Evolutionary conservation across 2,797 vertebrate species (phyloP).

Genomic region (Rhinatrema bivittatum): DNA sequence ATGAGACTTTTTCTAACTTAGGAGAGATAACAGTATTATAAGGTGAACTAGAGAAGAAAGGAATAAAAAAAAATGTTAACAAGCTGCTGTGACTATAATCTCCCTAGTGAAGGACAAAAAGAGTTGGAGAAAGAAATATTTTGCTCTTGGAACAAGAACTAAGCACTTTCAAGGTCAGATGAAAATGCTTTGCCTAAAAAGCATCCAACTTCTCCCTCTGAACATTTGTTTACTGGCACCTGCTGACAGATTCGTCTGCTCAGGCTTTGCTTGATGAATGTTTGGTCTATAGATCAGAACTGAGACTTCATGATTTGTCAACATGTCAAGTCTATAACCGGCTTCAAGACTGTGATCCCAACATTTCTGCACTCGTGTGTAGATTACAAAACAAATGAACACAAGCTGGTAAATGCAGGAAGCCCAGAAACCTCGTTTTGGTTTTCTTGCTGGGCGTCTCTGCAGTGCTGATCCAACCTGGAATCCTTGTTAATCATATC

Average conservation of each 20-base stretch:
- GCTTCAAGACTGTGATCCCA: not conserved
- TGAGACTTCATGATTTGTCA: slow-evolving; percentile 22
- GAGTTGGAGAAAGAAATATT: slow-evolving; percentile 24
- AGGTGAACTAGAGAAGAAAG: not conserved
- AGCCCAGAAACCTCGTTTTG: too few species aligned
- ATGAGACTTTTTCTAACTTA: slow-evolving; percentile 50
- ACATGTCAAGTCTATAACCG: not conserved
- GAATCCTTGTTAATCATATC: too few species aligned
- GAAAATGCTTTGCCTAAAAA: slow-evolving; percentile 20
- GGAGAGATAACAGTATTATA: slow-evolving; percentile 40
- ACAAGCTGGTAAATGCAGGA: too few species aligned
- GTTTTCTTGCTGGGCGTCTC: too few species aligned
- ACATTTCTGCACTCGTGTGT: slow-evolving; percentile 6
- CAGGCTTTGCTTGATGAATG: slow-evolving; percentile 20
- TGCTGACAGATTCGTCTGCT: slow-evolving; percentile 14
- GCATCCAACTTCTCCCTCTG: slow-evolving; percentile 1
- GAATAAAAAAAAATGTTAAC: not conserved
- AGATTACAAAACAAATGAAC: too few species aligned
- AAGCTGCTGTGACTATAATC: slow-evolving; percentile 10
- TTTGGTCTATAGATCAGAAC: slow-evolving; percentile 29
- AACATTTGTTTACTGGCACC: slow-evolving; percentile 11
- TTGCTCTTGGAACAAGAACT: slow-evolving; percentile 30
- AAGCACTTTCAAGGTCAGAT: slow-evolving; percentile 38
- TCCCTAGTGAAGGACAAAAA: slow-evolving; percentile 20
- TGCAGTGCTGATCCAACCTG: too few species aligned